Evolutionary conservation across 2,888 invertebrate species (phyloP).

Genomic region (Cryptops parisi): DNA sequence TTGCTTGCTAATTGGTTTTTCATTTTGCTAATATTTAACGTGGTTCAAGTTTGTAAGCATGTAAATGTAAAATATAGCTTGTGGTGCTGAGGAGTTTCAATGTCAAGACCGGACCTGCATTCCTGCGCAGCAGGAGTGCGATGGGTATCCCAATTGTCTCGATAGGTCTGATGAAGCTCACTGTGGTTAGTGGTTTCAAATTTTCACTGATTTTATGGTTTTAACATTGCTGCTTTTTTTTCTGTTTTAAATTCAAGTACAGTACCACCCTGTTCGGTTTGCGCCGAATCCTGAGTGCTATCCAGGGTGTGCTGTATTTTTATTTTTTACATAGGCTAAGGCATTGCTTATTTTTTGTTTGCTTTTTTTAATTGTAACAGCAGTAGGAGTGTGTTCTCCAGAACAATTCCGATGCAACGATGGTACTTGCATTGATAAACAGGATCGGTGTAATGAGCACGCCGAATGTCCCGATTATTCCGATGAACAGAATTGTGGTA

Average conservation of each 20-base stretch:
- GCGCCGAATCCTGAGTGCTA: too few species aligned
- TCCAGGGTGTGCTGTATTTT: not conserved
- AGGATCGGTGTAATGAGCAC: slow-evolving; percentile 26
- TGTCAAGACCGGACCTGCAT: slow-evolving; percentile 17
- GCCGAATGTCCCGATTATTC: slow-evolving; percentile 30
- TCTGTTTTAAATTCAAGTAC: not conserved
- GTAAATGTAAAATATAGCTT: not conserved
- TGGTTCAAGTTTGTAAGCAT: not conserved
- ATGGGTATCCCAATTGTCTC: slow-evolving; percentile 23
- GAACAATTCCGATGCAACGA: slow-evolving; percentile 28
- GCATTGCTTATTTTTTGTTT: not conserved
- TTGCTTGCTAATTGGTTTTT: too few species aligned
- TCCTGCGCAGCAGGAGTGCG: slow-evolving; percentile 23
- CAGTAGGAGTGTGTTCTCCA: not conserved
- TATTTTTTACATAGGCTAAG: not conserved
- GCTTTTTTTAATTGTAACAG: not conserved
- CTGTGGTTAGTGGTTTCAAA: slow-evolving; percentile 17
- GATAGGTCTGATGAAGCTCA: slow-evolving; percentile 25
- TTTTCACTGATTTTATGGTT: not conserved
- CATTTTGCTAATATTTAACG: too few species aligned
- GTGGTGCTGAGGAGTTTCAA: not conserved
- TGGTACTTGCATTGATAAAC: slow-evolving; percentile 30
- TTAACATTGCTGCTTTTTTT: not conserved
- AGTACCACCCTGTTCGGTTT: not conserved
- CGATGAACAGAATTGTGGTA: slow-evolving; percentile 30